Percentiles rank a stretch among this genome's conserved stretches.
These are phyloP conservation scores for Melitaea cinxia DNA, from an alignment of 1,140 invertebrate genomes.

Conservation along the genomic window DNA sequence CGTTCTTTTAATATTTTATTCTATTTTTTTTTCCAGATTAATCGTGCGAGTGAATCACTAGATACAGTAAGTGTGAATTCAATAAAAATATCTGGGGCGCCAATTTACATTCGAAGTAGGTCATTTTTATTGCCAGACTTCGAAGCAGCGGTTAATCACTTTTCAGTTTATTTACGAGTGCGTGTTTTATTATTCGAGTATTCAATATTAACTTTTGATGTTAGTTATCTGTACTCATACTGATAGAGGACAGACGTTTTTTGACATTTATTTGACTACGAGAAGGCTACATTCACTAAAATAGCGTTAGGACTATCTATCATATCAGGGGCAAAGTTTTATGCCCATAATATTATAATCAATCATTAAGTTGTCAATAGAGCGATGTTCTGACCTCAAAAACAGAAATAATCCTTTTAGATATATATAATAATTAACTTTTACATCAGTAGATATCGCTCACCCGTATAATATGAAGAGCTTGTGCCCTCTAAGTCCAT, in stretches of 20 bases:
- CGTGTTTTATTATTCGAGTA: not conserved
- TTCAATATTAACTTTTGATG: slow-evolving; percentile 1
- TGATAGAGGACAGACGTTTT: no score
- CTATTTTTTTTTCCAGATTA: slow-evolving; percentile 10
- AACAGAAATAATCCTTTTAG: no score
- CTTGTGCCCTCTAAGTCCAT: no score
- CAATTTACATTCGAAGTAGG: slow-evolving; percentile 11
- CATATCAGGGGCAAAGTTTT: no score
- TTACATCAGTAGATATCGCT: no score
- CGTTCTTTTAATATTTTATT: slow-evolving; percentile 2
- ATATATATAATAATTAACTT: no score
- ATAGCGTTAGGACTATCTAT: no score
- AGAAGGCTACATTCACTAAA: no score
- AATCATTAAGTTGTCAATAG: no score
- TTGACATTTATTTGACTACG: not conserved
- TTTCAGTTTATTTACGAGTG: slow-evolving; percentile 14
- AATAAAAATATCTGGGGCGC: slow-evolving; percentile 17
- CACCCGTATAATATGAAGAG: no score
- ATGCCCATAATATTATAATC: no score
- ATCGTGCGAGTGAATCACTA: not conserved
- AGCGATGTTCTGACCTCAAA: no score
- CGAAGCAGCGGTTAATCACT: slow-evolving; percentile 3
- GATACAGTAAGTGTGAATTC: slow-evolving; percentile 16
- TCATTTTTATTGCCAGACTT: slow-evolving; percentile 5
- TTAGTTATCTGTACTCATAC: not conserved